Evolutionary conservation across 1,140 invertebrate species (phyloP).

Genomic region (Lanistes nyassanus): DNA sequence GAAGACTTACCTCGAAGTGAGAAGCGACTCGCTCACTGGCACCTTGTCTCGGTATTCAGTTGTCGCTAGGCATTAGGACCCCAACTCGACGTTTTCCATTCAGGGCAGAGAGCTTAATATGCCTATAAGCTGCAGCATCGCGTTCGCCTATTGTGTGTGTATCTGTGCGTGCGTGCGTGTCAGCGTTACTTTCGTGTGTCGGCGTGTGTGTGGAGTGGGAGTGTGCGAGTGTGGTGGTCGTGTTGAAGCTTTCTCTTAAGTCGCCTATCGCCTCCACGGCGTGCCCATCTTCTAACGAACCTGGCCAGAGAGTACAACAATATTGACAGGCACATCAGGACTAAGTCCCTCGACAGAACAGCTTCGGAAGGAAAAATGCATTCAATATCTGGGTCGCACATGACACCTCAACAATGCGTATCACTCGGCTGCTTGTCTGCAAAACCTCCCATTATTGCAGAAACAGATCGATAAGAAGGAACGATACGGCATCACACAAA

Average conservation of each 20-base stretch:
- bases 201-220: too few species aligned
- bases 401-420: constrained; percentile 21
- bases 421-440: constrained; percentile 15
- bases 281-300: not conserved
- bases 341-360: not conserved
- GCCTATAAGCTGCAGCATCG: not conserved
- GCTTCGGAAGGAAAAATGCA: not conserved
- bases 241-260: not conserved
- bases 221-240: not conserved
- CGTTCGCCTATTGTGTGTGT: not conserved
- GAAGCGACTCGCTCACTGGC: not conserved
- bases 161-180: too few species aligned
- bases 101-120: not conserved
- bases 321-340: not conserved
- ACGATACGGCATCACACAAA: not conserved
- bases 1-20: not conserved
- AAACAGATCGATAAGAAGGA: constrained; percentile 2
- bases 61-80: not conserved
- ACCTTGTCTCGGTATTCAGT: constrained; percentile 5
- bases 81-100: not conserved
- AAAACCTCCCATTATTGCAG: not conserved
- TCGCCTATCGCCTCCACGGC: not conserved
- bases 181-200: too few species aligned
- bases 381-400: not conserved
- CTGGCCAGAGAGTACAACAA: not conserved